Conservation (phyloP, 2,113 vertebrate species). For the Strix uralensis region DNA sequence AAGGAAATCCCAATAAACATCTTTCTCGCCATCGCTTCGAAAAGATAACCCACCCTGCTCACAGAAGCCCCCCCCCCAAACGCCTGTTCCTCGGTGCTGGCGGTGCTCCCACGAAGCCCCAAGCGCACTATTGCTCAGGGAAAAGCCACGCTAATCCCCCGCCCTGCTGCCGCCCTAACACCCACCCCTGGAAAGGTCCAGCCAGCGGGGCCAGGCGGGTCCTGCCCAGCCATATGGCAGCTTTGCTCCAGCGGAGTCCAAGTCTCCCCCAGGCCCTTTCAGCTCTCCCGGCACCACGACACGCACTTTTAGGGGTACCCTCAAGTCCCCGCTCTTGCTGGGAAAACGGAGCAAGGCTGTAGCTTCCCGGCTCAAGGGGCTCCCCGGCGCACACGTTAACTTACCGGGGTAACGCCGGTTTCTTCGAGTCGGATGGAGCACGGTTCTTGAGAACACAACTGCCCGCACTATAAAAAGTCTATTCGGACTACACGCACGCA, state of each 20-base stretch:
- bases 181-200: not conserved
- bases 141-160: not conserved
- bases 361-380: not conserved
- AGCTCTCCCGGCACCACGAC: not conserved
- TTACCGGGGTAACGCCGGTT: not conserved
- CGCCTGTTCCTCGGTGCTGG: not conserved
- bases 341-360: not conserved
- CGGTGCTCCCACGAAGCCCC: not conserved
- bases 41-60: not conserved
- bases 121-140: not conserved
- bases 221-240: conserved; percentile 31
- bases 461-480: not conserved
- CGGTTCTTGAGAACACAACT: not conserved
- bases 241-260: not conserved
- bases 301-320: not conserved
- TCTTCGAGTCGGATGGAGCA: not conserved
- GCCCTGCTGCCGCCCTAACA: not conserved
- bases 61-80: not conserved
- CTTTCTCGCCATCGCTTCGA: not conserved
- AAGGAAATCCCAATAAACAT: not conserved
- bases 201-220: not conserved
- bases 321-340: fast-evolving
- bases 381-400: not conserved
- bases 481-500: not conserved
- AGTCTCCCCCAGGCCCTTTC: not conserved